Conservation (phyloP, 1,140 invertebrate genomes). For the Drosophila seguyi region DNA sequence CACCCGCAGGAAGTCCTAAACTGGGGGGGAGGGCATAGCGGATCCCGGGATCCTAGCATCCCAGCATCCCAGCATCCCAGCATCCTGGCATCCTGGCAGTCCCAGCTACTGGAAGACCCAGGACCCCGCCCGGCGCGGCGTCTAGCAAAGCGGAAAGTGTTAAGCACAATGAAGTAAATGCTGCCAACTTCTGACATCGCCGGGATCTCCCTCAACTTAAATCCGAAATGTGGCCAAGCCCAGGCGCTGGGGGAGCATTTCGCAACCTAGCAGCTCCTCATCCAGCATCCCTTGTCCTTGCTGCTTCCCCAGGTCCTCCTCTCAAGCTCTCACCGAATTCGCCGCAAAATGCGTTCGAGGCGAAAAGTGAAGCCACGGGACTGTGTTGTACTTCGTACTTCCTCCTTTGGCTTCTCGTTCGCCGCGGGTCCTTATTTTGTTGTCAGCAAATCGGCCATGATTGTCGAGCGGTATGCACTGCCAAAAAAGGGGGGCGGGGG, state of each 20-base stretch:
- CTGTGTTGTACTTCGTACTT: neutral
- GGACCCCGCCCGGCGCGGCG: constrained; percentile 13
- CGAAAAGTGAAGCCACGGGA: constrained; percentile 32
- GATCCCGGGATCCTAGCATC: constrained; percentile 2
- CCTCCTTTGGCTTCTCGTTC: constrained; percentile 14
- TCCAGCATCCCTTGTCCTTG: neutral
- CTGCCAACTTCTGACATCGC: constrained; percentile 67
- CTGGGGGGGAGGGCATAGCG: neutral
- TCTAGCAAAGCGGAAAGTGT: constrained; percentile 71
- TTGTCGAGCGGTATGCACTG: constrained; percentile 5
- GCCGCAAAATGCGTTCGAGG: constrained; percentile 58
- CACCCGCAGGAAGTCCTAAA: constrained; percentile 57
- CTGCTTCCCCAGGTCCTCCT: neutral
- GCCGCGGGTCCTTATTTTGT: constrained; percentile 15
- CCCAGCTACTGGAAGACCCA: neutral
- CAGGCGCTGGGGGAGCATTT: neutral
- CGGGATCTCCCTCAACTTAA: constrained; percentile 14
- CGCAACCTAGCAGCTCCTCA: neutral
- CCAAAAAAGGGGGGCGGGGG: neutral
- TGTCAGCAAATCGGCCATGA: constrained; percentile 16
- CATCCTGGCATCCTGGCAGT: neutral
- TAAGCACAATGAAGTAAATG: constrained; percentile 78
- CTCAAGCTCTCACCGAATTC: constrained; percentile 53
- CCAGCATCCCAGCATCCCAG: neutral
- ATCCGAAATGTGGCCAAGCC: constrained; percentile 24